Conservation (phyloP, 2,888 invertebrate species). For the Strigamia maritima region DNA sequence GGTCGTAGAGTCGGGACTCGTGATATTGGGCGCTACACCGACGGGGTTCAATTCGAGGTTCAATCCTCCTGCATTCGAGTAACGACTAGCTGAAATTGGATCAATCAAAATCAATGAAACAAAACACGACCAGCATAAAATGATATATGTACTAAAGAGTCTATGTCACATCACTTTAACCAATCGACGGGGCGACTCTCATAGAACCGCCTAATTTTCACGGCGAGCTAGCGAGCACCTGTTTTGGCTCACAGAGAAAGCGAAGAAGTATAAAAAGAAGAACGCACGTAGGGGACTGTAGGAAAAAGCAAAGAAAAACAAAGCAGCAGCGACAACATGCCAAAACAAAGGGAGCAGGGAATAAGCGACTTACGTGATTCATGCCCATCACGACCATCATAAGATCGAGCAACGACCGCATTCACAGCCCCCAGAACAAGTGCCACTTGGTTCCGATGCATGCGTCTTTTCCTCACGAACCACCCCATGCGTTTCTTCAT, state of each 20-base stretch:
- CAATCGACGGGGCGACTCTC: background rate
- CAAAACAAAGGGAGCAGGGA: background rate
- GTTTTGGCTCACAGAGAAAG: background rate
- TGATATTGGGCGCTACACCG: conserved; percentile 36
- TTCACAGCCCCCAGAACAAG: conserved; percentile 4
- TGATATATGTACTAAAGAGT: background rate
- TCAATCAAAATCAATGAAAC: background rate
- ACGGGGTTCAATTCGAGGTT: background rate
- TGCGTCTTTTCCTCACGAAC: background rate
- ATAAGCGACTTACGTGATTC: background rate
- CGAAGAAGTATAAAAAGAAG: background rate
- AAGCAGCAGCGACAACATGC: background rate
- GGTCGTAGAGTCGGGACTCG: conserved; percentile 46
- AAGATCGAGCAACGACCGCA: conserved; percentile 4
- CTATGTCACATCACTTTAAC: background rate
- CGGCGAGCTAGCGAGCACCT: no score
- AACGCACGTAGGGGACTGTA: conserved; percentile 3
- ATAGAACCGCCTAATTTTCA: background rate
- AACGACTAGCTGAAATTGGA: background rate
- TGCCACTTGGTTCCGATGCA: background rate
- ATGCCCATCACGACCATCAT: background rate
- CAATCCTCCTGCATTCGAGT: conserved; percentile 4
- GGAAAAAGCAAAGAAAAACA: background rate
- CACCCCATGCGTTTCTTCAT: background rate
- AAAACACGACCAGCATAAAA: background rate